These are phyloP conservation scores for Xiphydria camelus DNA, from an alignment of 2,888 invertebrate species.

Conservation along the genomic window DNA sequence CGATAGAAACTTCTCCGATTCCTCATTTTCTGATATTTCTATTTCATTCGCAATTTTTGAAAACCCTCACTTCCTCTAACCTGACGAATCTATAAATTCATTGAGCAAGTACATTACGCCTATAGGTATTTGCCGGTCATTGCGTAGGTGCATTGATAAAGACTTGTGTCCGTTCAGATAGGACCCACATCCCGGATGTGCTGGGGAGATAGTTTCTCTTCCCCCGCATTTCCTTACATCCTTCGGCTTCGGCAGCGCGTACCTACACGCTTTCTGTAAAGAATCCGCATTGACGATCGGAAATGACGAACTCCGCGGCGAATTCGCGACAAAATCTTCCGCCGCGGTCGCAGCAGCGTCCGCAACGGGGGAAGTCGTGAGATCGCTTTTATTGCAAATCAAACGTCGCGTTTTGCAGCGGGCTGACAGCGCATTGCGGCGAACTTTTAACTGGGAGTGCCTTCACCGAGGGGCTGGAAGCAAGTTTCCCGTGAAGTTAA, in stretches of 20 bases:
- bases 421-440: neutral
- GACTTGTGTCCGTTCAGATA: conserved; percentile 53
- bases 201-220: conserved; percentile 42
- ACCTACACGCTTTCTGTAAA: no score
- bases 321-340: no score
- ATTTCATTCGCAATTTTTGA: no score
- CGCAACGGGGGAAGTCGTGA: no score
- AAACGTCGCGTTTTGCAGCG: conserved; percentile 2
- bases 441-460: neutral
- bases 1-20: no score
- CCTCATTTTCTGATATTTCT: no score
- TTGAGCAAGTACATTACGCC: conserved; percentile 36
- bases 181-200: conserved; percentile 54
- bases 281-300: conserved; percentile 27
- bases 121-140: no score
- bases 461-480: conserved; percentile 12
- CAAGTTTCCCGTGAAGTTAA: conserved; percentile 27
- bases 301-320: conserved; percentile 3
- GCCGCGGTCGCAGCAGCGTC: no score
- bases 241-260: no score
- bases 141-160: conserved; percentile 44
- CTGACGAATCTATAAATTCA: conserved; percentile 37
- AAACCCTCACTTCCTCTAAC: no score
- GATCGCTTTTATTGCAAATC: conserved; percentile 14
- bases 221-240: conserved; percentile 54